phyloP scores from a whole-genome alignment of 2,797 vertebrate genomes.

The Takifugu rubripes region DNA sequence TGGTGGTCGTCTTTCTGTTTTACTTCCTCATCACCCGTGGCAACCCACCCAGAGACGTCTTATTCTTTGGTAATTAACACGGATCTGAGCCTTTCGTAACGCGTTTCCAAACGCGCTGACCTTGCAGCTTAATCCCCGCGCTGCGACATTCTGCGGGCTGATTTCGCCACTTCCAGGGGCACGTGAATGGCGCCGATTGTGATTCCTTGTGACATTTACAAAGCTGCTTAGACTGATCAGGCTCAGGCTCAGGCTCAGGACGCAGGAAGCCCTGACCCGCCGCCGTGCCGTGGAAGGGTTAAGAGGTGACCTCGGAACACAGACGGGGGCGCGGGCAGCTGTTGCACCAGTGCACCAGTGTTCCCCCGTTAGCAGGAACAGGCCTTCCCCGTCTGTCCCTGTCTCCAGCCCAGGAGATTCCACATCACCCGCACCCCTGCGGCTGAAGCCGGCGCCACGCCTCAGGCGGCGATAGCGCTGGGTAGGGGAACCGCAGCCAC shows the following conservation, averaged over 20 bases:
- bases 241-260: constrained; percentile 54
- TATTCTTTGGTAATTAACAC: constrained; percentile 80
- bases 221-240: constrained; percentile 68
- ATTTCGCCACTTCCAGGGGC: constrained; percentile 35
- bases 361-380: too few species aligned
- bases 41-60: constrained; percentile 75
- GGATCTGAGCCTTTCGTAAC: constrained; percentile 25
- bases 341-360: too few species aligned
- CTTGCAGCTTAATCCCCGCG: constrained; percentile 27
- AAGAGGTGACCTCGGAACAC: constrained; percentile 18
- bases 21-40: constrained; percentile 68
- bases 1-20: constrained; percentile 69
- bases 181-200: constrained; percentile 48
- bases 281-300: not conserved
- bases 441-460: constrained; percentile 10
- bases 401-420: constrained; percentile 3
- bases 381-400: too few species aligned
- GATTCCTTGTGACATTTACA: constrained; percentile 49
- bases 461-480: constrained; percentile 7
- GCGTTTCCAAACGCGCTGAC: constrained; percentile 26
- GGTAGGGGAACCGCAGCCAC: constrained; percentile 22
- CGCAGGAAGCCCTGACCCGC: not conserved
- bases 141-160: constrained; percentile 1
- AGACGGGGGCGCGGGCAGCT: too few species aligned
- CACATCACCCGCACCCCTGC: not conserved